Base-by-base conservation (phyloP, 2,888 invertebrate species). In the Pteria penguin region DNA sequence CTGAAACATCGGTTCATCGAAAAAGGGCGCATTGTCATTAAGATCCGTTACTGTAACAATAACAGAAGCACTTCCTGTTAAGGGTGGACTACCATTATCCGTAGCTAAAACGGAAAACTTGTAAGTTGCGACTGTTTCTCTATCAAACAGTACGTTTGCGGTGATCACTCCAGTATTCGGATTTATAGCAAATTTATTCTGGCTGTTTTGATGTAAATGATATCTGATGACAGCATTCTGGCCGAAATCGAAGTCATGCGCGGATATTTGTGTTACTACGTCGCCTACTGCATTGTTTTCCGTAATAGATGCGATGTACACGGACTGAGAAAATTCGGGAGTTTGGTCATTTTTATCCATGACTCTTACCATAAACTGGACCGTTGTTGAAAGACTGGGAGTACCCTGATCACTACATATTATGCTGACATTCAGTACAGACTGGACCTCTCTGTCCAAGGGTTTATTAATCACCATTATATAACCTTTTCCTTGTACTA, bases 341-440 rank as follows among this genome's bases (percentile, higher is more conserved):
- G 96, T 93, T 92, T 98, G 97, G 89, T 98, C 98, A 88, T 98
- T 98, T 1, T 97, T 94, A 89, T 98, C 98, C 62, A 94, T 92
- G 0, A 98, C 95, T 18, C 75, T 72, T 0, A 88, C 86, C 29
- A 76, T 78, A 71, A 86, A 86, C 32, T 72, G 67, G 18, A 77
- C 67, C 3, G 76, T 62, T 0, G 84, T 70, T 26, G 63, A 80
- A 33, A 83, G 66, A 18, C 75, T 67, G 31, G 84, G 84, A 5
- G 80, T 76, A 8, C 86, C 86, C 54, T 82, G 79, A 72, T 86
- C 86, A 22, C 76, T 68, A 72, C 86, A 86, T 8, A 70, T 75
- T 8, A 86, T 76, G 1, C 75, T 81, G 3, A 86, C 83, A 72
- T 79, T 77, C 74, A 83, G 81, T 57, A 63, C 58, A 5, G 76